Conservation (phyloP, 2,113 vertebrate species). For the Anas platyrhynchos region DNA sequence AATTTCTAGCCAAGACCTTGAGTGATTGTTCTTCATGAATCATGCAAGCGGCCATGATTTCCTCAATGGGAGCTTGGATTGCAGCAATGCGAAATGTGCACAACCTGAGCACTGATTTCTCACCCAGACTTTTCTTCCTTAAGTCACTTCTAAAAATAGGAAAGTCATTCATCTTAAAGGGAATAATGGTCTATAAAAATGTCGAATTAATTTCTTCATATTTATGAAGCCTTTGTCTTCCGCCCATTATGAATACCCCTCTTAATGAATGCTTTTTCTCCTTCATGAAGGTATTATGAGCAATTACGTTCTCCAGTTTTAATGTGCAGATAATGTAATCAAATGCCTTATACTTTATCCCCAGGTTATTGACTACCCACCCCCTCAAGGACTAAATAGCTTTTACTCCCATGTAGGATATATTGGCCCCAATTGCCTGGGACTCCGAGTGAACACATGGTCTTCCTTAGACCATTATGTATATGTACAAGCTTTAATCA, state of each 20-base stretch:
- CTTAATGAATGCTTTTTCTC: neutral
- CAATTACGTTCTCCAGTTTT: neutral
- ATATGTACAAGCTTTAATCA: neutral
- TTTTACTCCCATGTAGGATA: neutral
- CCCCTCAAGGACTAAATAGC: neutral
- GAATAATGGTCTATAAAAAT: neutral
- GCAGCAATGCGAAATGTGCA: neutral
- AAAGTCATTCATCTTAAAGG: neutral
- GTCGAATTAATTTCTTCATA: neutral
- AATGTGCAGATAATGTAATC: neutral
- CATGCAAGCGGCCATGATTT: neutral
- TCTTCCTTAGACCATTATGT: neutral
- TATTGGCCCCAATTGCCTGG: neutral
- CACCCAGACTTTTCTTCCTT: neutral
- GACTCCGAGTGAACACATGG: rapidly evolving
- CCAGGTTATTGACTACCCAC: neutral
- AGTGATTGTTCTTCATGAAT: neutral
- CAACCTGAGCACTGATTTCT: neutral
- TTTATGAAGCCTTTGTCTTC: neutral
- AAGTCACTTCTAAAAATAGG: neutral
- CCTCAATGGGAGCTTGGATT: neutral
- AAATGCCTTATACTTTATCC: neutral
- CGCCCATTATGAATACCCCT: neutral
- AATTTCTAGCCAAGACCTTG: neutral
- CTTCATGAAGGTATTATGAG: neutral